Evolutionary conservation across 2,113 vertebrate species (phyloP), one percentile per base, ranked within the genome.

Genomic region (Oncorhynchus kisutch): DNA sequence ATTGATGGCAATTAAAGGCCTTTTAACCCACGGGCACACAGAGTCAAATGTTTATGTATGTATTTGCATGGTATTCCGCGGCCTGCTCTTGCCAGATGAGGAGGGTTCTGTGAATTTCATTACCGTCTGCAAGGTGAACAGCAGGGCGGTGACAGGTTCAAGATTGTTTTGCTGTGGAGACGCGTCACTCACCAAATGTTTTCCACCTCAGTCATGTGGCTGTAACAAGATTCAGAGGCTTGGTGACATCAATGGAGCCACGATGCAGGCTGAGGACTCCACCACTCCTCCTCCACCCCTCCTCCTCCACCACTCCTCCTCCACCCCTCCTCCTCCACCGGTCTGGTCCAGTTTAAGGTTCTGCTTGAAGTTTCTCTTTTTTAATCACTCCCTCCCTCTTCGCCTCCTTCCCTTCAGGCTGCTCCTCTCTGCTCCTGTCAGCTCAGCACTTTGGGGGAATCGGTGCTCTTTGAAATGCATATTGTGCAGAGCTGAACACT

Each of bases 381-480:
- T 95, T 95, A 95, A 96, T 96, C 95, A 96, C 95, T 94, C 78
- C 75, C 81, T 3, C 65, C 77, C 77, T 54, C 67, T 68, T 62
- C 69, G 5, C 70, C 73, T 71, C 48, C 45, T 59, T 72, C 76
- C 71, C 49, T 95, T 92, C 92, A 94, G 94, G 93, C 94, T 94
- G 93, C 66, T 27, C 71, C 54, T 24, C 59, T 64, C 45, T 7
- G 93, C 94, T 92, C 91, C 94, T 96, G 95, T 97, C 96, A 95
- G 95, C 94, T 96, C 94, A 94, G 95, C 92, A 95, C 95, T 95
- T 97, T 95, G 91, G 95, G 94, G 94, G 95, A 95, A 95, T 93
- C 90, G 92, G 91, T 93, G 91, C 94, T 95, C 96, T 97, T 97
- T 97, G 96, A 97, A 97, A 97, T 98, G 96, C 95, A 95, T 96